phyloP scores from a whole-genome alignment of 2,113 vertebrate genomes.

The Myotis brandtii region DNA sequence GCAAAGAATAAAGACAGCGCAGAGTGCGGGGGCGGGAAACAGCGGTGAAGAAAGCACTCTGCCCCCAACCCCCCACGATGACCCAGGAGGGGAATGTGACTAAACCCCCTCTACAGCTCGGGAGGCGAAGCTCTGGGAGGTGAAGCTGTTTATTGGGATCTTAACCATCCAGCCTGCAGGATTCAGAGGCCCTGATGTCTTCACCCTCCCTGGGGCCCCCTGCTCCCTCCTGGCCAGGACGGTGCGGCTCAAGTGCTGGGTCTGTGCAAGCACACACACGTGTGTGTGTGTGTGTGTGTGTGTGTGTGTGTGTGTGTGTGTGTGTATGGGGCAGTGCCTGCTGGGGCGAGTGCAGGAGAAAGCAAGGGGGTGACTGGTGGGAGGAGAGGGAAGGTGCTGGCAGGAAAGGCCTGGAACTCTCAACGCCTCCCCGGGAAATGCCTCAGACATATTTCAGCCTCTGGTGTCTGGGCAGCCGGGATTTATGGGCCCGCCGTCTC shows the following conservation, averaged over 20 bases:
- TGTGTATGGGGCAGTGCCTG: rapidly evolving
- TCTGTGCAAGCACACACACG: rapidly evolving
- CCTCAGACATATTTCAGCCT: constrained; percentile 75
- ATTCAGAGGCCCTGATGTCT: background rate
- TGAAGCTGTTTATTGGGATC: background rate
- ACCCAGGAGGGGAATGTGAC: background rate
- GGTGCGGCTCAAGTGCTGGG: background rate
- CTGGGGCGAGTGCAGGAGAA: background rate
- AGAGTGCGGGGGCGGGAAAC: background rate
- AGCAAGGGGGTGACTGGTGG: background rate
- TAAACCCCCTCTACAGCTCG: background rate
- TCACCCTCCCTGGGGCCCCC: background rate
- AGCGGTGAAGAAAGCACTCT: background rate
- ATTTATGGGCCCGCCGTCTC: constrained; percentile 74
- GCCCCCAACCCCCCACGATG: background rate
- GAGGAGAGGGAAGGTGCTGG: background rate
- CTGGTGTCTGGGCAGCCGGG: constrained; percentile 64
- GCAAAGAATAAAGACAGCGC: background rate
- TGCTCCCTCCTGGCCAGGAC: background rate
- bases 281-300: background rate
- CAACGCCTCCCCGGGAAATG: constrained; percentile 59
- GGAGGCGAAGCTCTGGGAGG: background rate
- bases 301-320: background rate
- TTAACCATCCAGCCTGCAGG: background rate
- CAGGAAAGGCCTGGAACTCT: constrained; percentile 43